phyloP scores from a whole-genome alignment of 1,140 invertebrate species.

The Wiebesia pumilae region DNA sequence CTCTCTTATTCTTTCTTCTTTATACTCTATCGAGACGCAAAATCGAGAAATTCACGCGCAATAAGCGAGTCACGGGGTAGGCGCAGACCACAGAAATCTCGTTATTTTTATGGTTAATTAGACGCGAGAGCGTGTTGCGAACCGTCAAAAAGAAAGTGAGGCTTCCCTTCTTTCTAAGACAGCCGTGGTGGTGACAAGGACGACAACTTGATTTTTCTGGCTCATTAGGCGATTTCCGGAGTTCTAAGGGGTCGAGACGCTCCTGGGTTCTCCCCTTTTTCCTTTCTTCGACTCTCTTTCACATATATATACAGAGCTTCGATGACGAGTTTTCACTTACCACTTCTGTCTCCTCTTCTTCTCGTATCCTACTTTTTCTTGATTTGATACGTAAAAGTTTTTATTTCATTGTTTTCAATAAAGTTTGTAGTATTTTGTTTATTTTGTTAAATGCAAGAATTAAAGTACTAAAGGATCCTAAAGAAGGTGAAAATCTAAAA shows the following conservation, averaged over 20 bases:
- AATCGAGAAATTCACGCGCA: constrained; percentile 11
- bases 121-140: constrained; percentile 55
- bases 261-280: neutral
- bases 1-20: neutral
- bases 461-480: neutral
- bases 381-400: neutral
- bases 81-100: constrained; percentile 65
- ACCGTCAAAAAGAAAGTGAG: constrained; percentile 36
- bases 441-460: neutral
- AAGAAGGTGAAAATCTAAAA: neutral
- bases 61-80: neutral
- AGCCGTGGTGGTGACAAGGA: neutral
- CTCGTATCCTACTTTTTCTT: neutral
- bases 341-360: neutral
- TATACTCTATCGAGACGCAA: neutral
- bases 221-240: constrained; percentile 69
- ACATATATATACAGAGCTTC: neutral
- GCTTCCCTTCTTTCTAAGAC: constrained; percentile 31
- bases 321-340: neutral
- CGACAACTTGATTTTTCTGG: constrained; percentile 70
- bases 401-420: neutral
- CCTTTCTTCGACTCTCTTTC: neutral
- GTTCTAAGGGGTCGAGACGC: constrained; percentile 49
- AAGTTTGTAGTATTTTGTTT: neutral
- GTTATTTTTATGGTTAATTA: constrained; percentile 75